phyloP scores from a whole-genome alignment of 2,888 invertebrate genomes.

The Elmis aenea region DNA sequence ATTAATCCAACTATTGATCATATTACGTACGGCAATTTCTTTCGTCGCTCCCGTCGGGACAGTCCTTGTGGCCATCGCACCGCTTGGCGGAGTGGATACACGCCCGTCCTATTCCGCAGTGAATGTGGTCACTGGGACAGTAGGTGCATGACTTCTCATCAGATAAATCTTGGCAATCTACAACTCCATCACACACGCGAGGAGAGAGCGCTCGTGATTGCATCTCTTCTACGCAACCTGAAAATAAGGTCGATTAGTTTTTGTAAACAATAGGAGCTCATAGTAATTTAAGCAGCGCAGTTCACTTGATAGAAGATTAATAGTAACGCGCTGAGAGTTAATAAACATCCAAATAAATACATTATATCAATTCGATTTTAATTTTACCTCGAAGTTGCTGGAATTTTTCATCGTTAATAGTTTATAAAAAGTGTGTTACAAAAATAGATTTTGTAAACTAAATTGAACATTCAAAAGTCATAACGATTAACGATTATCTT shows the following conservation, averaged over 20 bases:
- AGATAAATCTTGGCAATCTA: slow-evolving; percentile 78
- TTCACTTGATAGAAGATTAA: no score
- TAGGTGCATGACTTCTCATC: slow-evolving; percentile 79
- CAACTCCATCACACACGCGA: slow-evolving; percentile 78
- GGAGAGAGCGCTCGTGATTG: slow-evolving; percentile 70
- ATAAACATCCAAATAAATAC: neutral
- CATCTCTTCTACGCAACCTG: slow-evolving; percentile 70
- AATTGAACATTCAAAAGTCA: no score
- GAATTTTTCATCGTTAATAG: no score
- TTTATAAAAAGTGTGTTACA: no score
- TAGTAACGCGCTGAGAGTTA: no score
- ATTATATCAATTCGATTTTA: neutral
- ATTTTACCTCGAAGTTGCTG: no score
- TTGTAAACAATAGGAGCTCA: neutral
- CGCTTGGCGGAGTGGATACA: slow-evolving; percentile 68
- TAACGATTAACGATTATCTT: no score
- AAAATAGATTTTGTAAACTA: no score
- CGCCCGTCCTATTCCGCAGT: slow-evolving; percentile 72
- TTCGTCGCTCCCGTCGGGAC: slow-evolving; percentile 83
- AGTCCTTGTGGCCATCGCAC: slow-evolving; percentile 80
- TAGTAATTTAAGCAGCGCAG: no score
- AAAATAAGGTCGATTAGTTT: slow-evolving; percentile 4
- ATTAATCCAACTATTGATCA: no score
- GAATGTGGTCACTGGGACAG: slow-evolving; percentile 66
- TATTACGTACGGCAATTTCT: slow-evolving; percentile 80